phyloP scores from a whole-genome alignment of 1,140 invertebrate genomes.

The Orchestia grillus region DNA sequence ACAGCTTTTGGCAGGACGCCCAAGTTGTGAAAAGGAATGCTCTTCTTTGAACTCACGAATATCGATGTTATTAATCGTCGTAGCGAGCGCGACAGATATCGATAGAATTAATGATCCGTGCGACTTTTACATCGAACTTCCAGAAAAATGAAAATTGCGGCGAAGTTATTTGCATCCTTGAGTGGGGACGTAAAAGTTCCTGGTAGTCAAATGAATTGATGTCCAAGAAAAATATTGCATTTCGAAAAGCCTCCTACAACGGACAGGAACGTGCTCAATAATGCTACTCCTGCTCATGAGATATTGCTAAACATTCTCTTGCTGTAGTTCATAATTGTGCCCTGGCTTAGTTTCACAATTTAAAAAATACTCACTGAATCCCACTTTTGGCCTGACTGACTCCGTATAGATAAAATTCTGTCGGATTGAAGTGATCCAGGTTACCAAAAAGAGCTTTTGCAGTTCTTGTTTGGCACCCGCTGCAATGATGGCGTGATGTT shows the following conservation, averaged over 20 bases:
- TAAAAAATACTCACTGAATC: neutral
- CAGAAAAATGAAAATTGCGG: neutral
- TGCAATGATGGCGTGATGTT: neutral
- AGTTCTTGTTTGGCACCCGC: neutral
- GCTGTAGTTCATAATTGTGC: neutral
- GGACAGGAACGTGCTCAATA: neutral
- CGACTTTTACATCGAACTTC: neutral
- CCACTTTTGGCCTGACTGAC: neutral
- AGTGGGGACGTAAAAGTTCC: neutral
- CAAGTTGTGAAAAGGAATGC: neutral
- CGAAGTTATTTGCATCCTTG: too few species aligned
- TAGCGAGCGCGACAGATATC: neutral
- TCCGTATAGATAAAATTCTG: too few species aligned
- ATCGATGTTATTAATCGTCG: neutral
- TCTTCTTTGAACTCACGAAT: neutral
- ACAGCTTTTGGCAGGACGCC: neutral
- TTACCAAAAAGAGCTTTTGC: neutral
- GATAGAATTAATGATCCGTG: neutral
- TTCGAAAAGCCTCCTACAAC: neutral
- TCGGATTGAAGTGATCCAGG: neutral
- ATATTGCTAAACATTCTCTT: neutral
- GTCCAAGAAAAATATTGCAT: neutral
- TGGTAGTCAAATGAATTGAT: neutral
- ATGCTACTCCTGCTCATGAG: too few species aligned
- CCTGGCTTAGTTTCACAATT: neutral